Percentiles rank a stretch among this genome's conserved stretches.
Evolutionary conservation across 2,888 invertebrate species (phyloP).

Genomic region (Hemicrepidius hirtus): DNA sequence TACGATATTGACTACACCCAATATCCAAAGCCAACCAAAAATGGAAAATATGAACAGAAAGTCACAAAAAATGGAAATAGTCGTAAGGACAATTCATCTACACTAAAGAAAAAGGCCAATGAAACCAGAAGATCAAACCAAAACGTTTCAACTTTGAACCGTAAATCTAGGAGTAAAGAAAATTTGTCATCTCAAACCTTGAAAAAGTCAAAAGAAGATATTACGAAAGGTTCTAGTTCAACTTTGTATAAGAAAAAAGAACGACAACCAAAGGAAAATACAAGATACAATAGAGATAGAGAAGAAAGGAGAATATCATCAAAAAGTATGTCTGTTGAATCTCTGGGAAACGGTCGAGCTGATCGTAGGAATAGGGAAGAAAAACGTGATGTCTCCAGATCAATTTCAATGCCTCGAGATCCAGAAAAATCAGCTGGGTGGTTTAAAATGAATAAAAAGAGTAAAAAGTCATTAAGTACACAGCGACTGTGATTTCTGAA

Average conservation of each 20-base stretch:
- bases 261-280: slow-evolving; percentile 72
- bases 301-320: slow-evolving; percentile 69
- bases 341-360: slow-evolving; percentile 73
- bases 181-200: slow-evolving; percentile 62
- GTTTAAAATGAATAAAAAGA: slow-evolving; percentile 79
- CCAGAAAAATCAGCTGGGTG: slow-evolving; percentile 83
- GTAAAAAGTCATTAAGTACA: slow-evolving; percentile 67
- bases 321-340: slow-evolving; percentile 79
- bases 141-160: slow-evolving; percentile 71
- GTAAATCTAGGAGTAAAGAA: slow-evolving; percentile 69
- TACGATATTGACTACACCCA: slow-evolving; percentile 88
- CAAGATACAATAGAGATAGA: slow-evolving; percentile 66
- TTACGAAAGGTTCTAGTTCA: slow-evolving; percentile 65
- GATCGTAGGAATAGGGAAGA: slow-evolving; percentile 63
- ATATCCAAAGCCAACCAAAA: slow-evolving; percentile 71
- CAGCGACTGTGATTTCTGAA: slow-evolving; percentile 65
- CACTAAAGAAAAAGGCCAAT: slow-evolving; percentile 71
- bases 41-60: slow-evolving; percentile 70
- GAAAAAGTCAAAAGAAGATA: slow-evolving; percentile 65
- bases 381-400: slow-evolving; percentile 75
- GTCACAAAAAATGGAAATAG: slow-evolving; percentile 64
- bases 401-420: slow-evolving; percentile 84
- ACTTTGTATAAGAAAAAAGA: slow-evolving; percentile 70
- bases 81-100: slow-evolving; percentile 67
- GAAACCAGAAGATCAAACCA: slow-evolving; percentile 69